A percentile compares a stretch with the other conserved stretches of the same genome.
These are phyloP conservation scores for Gobionotothen gibberifrons DNA, from an alignment of 2,797 vertebrate genomes.

Conservation along the genomic window DNA sequence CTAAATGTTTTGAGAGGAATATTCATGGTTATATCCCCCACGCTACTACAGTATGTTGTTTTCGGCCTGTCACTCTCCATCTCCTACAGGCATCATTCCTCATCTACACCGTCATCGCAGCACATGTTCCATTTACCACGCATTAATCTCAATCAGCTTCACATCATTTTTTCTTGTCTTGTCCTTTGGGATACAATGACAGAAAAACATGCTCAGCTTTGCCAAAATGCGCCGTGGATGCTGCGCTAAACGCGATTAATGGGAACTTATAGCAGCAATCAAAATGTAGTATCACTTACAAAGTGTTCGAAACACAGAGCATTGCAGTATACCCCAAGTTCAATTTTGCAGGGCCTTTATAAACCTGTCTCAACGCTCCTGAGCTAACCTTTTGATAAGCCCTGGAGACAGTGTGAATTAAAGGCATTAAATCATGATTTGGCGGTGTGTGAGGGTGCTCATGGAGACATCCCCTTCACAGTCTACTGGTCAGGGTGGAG, in stretches of 20 bases:
- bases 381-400: slow-evolving; percentile 83
- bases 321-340: slow-evolving; percentile 18
- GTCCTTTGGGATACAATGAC: slow-evolving; percentile 49
- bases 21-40: slow-evolving; percentile 39
- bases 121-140: slow-evolving; percentile 76
- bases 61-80: slow-evolving; percentile 66
- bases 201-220: slow-evolving; percentile 49
- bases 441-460: slow-evolving; percentile 85
- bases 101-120: slow-evolving; percentile 67
- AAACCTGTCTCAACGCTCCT: slow-evolving; percentile 80
- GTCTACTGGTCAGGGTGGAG: slow-evolving; percentile 85
- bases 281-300: slow-evolving; percentile 28
- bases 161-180: slow-evolving; percentile 53
- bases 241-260: slow-evolving; percentile 18
- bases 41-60: slow-evolving; percentile 50
- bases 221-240: slow-evolving; percentile 35
- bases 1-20: slow-evolving; percentile 46
- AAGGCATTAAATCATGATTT: slow-evolving; percentile 97
- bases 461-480: slow-evolving; percentile 96
- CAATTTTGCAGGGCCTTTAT: slow-evolving; percentile 58
- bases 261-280: slow-evolving; percentile 40
- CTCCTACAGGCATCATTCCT: slow-evolving; percentile 68
- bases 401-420: slow-evolving; percentile 92
- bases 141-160: slow-evolving; percentile 74
- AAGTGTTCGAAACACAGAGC: slow-evolving; percentile 21